Percentiles rank a stretch among this genome's conserved stretches.
Evolutionary conservation across 2,113 vertebrate species (phyloP).

Genomic region (Chaetodon auriga): DNA sequence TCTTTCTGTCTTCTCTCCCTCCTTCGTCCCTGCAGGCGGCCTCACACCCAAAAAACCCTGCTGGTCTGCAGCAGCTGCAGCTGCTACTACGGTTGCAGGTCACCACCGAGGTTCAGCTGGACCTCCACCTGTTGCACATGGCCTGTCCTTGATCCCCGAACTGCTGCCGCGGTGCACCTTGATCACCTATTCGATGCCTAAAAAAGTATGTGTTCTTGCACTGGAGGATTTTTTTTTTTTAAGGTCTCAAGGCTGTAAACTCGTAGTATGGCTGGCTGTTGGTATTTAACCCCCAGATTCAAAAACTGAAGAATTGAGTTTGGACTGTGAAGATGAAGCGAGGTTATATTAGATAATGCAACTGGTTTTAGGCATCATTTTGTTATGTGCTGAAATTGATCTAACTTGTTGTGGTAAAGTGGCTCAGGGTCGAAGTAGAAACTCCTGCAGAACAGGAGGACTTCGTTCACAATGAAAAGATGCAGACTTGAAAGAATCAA

Average conservation of each 20-base stretch:
- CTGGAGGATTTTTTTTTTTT: not conserved
- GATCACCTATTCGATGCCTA: constrained; percentile 80
- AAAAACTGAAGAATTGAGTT: not conserved
- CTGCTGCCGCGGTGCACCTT: constrained; percentile 90
- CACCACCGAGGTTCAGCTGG: constrained; percentile 89
- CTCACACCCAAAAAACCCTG: constrained; percentile 88
- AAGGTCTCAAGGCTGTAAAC: not conserved
- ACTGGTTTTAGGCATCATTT: not conserved
- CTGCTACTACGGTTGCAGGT: constrained; percentile 78
- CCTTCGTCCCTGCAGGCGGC: constrained; percentile 88
- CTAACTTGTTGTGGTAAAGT: not conserved
- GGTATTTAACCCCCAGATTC: not conserved
- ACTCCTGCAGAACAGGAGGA: not conserved
- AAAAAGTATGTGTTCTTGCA: not conserved
- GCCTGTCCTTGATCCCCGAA: constrained; percentile 88
- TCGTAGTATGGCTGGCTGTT: not conserved
- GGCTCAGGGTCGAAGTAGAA: not conserved
- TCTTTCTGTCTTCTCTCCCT: constrained; percentile 67
- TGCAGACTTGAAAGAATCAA: not conserved
- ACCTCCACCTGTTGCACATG: constrained; percentile 89
- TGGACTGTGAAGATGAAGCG: not conserved
- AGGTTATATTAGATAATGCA: not conserved
- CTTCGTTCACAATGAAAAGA: not conserved
- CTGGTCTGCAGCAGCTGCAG: constrained; percentile 80
- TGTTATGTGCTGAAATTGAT: not conserved